These are phyloP conservation scores for Antheraea assamensis DNA, from an alignment of 2,888 invertebrate genomes.

Conservation along the genomic window DNA sequence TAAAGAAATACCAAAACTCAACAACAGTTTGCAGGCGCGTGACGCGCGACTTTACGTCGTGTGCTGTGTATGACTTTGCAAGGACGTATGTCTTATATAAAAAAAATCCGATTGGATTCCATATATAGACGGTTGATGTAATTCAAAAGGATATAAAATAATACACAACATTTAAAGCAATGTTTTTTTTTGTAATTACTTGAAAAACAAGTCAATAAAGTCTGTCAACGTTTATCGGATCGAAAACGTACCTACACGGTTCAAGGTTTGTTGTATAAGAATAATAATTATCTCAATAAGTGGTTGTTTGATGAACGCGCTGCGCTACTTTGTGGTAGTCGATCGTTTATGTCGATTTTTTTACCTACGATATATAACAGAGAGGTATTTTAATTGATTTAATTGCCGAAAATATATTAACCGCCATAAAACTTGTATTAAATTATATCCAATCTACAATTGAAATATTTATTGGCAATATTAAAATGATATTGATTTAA, in stretches of 20 bases:
- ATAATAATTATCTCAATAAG: background rate
- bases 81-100: conserved; percentile 25
- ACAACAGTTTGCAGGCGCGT: background rate
- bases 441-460: no score
- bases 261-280: background rate
- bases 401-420: no score
- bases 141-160: conserved; percentile 13
- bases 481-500: no score
- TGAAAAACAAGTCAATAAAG: conserved; percentile 10
- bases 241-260: conserved; percentile 2
- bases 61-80: conserved; percentile 28
- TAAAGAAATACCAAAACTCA: background rate
- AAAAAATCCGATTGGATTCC: conserved; percentile 15
- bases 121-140: conserved; percentile 16
- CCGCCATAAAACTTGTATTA: no score
- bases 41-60: no score
- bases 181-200: background rate
- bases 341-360: background rate
- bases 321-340: background rate
- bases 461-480: no score
- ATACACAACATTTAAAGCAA: background rate
- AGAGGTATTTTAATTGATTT: background rate
- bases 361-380: background rate
- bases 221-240: conserved; percentile 6
- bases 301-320: conserved; percentile 9